A percentile compares a stretch with the other conserved stretches of the same genome.
phyloP scores from a whole-genome alignment of 2,888 invertebrate species.

The Xiphydria camelus region DNA sequence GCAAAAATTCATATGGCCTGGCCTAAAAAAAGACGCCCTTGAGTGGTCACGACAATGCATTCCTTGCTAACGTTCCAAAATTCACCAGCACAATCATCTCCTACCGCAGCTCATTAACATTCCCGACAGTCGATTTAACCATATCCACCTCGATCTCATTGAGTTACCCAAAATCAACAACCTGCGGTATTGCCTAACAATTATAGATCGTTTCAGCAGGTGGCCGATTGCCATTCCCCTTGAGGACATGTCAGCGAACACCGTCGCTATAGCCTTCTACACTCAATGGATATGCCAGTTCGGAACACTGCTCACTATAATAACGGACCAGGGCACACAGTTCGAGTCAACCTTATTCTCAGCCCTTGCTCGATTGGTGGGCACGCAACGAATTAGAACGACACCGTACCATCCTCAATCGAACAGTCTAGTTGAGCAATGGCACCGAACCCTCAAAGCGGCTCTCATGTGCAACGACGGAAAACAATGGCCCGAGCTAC shows the following conservation, averaged over 20 bases:
- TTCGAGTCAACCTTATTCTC: no score
- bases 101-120: no score
- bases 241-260: no score
- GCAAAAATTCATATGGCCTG: constrained; percentile 17
- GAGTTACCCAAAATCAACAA: no score
- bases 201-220: constrained; percentile 37
- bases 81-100: no score
- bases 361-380: no score
- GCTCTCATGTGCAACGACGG: constrained; percentile 37
- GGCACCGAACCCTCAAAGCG: constrained; percentile 51
- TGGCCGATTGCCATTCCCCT: no score
- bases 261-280: constrained; percentile 42
- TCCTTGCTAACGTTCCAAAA: no score
- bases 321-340: no score
- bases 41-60: no score
- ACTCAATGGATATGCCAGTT: constrained; percentile 52
- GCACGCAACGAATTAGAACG: constrained; percentile 23
- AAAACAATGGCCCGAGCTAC: no score
- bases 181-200: constrained; percentile 37
- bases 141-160: no score
- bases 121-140: constrained; percentile 41
- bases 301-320: constrained; percentile 43
- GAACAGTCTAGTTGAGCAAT: constrained; percentile 51
- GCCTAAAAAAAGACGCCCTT: constrained; percentile 18
- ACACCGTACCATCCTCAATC: constrained; percentile 45